These are phyloP conservation scores for Graphium colonna DNA, from an alignment of 2,888 invertebrate genomes.

Conservation along the genomic window DNA sequence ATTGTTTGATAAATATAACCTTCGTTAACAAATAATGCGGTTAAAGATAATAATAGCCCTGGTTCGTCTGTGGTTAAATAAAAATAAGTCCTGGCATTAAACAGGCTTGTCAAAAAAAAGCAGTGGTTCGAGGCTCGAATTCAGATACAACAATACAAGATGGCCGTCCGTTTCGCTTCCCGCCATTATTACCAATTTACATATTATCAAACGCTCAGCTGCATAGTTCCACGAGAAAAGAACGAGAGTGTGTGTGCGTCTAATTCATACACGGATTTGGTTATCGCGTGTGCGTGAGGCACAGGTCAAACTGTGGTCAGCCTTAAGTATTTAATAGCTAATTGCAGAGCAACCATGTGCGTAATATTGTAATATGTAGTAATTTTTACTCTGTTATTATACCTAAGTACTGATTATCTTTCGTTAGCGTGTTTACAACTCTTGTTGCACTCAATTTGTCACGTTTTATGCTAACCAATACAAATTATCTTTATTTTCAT, in stretches of 20 bases:
- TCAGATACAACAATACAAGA: conserved; percentile 8
- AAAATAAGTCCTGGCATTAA: background rate
- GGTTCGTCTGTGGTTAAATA: background rate
- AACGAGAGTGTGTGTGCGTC: conserved; percentile 5
- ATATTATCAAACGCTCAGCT: conserved; percentile 17
- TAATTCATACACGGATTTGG: conserved; percentile 5
- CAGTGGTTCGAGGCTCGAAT: too few relatives aligned
- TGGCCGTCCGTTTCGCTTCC: conserved; percentile 6
- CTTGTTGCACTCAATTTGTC: background rate
- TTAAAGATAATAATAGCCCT: too few relatives aligned
- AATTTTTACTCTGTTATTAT: background rate
- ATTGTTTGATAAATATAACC: too few relatives aligned
- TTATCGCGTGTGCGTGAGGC: conserved; percentile 31
- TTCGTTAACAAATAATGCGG: too few relatives aligned
- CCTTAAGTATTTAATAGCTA: conserved; percentile 27
- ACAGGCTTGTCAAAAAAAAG: conserved; percentile 3
- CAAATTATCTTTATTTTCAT: background rate
- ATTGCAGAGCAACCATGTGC: background rate
- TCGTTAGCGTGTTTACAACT: background rate
- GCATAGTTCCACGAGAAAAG: conserved; percentile 14
- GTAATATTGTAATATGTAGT: background rate
- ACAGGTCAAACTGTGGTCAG: conserved; percentile 44
- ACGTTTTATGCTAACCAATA: background rate
- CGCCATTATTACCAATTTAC: conserved; percentile 20
- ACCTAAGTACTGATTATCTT: background rate